Conservation (phyloP, 2,797 vertebrate genomes). For the Lepus townsendii region DNA sequence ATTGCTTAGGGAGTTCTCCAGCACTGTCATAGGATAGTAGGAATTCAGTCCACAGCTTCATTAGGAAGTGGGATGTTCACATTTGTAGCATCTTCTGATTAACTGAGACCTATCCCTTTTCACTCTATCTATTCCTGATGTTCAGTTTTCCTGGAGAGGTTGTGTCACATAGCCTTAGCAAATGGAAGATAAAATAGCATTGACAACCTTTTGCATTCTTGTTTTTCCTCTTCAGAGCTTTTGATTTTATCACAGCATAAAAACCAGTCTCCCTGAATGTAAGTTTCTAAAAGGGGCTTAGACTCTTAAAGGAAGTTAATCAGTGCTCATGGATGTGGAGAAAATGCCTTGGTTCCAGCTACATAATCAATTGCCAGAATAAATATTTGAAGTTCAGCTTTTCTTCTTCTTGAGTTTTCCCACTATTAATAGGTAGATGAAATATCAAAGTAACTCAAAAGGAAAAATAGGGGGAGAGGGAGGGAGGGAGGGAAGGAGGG, state of each 20-base stretch:
- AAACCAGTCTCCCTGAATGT: not conserved
- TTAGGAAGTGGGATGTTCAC: not conserved
- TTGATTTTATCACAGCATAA: constrained; percentile 31
- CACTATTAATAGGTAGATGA: constrained; percentile 42
- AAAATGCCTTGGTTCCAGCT: not conserved
- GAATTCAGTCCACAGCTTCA: not conserved
- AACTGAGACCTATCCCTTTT: not conserved
- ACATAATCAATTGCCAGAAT: constrained; percentile 26
- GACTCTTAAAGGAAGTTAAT: constrained; percentile 51
- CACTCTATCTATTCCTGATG: not conserved
- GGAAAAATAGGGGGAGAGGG: not conserved
- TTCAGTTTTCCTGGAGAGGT: not conserved
- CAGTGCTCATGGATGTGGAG: not conserved
- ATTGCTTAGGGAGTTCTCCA: not conserved
- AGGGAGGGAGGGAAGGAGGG: not conserved
- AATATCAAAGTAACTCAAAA: constrained; percentile 64
- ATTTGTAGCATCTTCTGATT: not conserved
- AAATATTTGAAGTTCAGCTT: constrained; percentile 23
- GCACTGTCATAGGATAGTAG: not conserved
- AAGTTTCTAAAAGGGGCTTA: not conserved
- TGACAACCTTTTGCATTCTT: not conserved
- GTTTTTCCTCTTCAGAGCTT: not conserved
- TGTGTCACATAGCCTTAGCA: constrained; percentile 20
- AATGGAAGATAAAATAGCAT: constrained; percentile 28
- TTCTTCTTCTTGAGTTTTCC: constrained; percentile 17